Conservation (phyloP, 2,888 invertebrate species). For the Lottia gigantea region DNA sequence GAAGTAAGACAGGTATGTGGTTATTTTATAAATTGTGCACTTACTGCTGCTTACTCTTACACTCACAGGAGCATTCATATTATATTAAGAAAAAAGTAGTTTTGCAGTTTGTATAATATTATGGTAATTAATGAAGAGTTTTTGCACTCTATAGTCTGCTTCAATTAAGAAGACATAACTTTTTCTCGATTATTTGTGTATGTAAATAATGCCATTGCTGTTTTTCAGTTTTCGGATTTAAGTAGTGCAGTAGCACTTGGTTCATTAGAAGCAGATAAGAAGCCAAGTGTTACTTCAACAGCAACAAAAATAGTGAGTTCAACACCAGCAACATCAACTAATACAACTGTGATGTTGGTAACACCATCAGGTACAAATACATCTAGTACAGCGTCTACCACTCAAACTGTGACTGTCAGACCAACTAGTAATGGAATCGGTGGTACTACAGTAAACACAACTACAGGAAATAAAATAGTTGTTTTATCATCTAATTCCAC, state of each 20-base stretch:
- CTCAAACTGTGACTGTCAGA: conserved; percentile 30
- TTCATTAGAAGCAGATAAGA: conserved; percentile 48
- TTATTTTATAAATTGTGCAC: not conserved
- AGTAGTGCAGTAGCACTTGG: conserved; percentile 56
- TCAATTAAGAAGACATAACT: too few relatives aligned
- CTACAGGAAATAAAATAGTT: conserved; percentile 47
- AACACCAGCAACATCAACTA: conserved; percentile 32
- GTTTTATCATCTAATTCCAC: conserved; percentile 48
- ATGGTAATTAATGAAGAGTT: too few relatives aligned
- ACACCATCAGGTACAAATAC: conserved; percentile 27
- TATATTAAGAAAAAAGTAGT: too few relatives aligned
- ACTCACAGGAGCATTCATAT: too few relatives aligned
- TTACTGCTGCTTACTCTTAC: too few relatives aligned
- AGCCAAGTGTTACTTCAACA: conserved; percentile 33
- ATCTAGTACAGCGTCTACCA: conserved; percentile 15
- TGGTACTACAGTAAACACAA: conserved; percentile 30
- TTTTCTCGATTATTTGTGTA: too few relatives aligned
- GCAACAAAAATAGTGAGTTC: conserved; percentile 25
- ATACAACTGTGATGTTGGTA: conserved; percentile 48
- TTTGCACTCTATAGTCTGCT: too few relatives aligned
- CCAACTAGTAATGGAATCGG: conserved; percentile 38
- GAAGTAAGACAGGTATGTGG: conserved; percentile 58
- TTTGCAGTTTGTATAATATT: too few relatives aligned
- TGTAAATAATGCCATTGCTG: not conserved
- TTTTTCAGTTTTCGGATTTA: conserved; percentile 58